Evolutionary conservation across 2,888 invertebrate genomes (phyloP).

Genomic region (Antheraea yamamai): DNA sequence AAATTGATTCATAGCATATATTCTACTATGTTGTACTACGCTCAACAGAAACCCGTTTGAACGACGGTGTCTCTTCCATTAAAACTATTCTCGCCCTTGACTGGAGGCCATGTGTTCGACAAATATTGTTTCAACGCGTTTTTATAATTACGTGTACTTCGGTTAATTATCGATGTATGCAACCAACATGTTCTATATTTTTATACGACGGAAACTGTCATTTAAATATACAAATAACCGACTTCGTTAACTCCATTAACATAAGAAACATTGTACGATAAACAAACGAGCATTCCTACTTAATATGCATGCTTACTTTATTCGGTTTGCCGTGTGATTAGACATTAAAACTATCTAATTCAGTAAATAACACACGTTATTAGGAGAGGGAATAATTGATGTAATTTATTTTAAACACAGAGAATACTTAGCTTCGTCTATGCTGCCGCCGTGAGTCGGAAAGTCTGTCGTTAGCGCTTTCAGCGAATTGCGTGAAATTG

Average conservation of each 20-base stretch:
- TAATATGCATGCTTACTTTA: background rate
- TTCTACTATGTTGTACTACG: too few species aligned
- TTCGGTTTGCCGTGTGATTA: background rate
- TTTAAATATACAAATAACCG: background rate
- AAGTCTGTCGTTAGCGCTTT: too few species aligned
- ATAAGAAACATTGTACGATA: background rate
- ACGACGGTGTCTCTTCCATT: constrained; percentile 47
- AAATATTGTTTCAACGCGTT: constrained; percentile 70
- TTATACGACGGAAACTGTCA: constrained; percentile 18
- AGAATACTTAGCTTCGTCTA: too few species aligned
- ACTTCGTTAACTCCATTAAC: background rate
- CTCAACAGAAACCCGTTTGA: background rate
- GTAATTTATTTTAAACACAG: too few species aligned
- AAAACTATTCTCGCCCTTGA: constrained; percentile 29
- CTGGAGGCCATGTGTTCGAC: constrained; percentile 56
- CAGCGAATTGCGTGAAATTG: too few species aligned
- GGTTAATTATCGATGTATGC: constrained; percentile 33
- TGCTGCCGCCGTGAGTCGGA: too few species aligned
- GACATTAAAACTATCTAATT: background rate
- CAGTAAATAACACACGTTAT: too few species aligned
- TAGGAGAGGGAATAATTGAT: background rate
- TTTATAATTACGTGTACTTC: constrained; percentile 51
- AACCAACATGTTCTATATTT: constrained; percentile 18
- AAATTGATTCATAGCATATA: too few species aligned
- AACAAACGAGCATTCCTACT: background rate